A percentile compares a stretch with the other conserved stretches of the same genome.
Evolutionary conservation across 2,113 vertebrate genomes (phyloP).

Genomic region (Sterrhoptilus dennistouni): DNA sequence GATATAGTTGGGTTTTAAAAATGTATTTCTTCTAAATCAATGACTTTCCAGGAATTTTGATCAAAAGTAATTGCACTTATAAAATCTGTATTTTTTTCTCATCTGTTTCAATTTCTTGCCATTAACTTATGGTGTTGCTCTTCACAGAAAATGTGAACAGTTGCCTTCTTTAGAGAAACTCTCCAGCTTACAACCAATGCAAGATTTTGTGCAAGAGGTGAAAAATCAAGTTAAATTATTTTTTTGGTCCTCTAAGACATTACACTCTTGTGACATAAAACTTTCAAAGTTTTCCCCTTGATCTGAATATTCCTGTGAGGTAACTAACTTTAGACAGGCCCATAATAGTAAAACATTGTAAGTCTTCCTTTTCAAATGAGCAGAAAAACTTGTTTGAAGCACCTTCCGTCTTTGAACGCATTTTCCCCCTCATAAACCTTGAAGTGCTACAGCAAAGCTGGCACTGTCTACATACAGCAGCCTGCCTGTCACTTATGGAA

Average conservation of each 20-base stretch:
- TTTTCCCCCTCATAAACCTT: conserved; percentile 56
- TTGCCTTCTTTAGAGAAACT: background rate
- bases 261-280: background rate
- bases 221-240: background rate
- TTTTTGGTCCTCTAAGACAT: background rate
- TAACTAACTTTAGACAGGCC: background rate
- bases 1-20: background rate
- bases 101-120: background rate
- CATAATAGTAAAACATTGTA: background rate
- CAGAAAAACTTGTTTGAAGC: background rate
- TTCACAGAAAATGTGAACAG: background rate
- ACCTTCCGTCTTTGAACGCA: background rate
- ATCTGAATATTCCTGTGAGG: background rate
- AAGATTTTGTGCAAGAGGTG: background rate
- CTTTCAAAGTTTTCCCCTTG: background rate
- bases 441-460: conserved; percentile 1
- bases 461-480: background rate
- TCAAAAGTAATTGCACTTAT: background rate
- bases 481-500: conserved; percentile 14
- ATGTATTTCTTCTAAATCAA: background rate
- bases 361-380: background rate
- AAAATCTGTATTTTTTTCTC: background rate
- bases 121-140: background rate
- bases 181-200: background rate
- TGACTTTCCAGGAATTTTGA: background rate